Percentiles rank a stretch among this genome's conserved stretches.
phyloP scores from a whole-genome alignment of 2,888 invertebrate species.

The Chironomus riparius region DNA sequence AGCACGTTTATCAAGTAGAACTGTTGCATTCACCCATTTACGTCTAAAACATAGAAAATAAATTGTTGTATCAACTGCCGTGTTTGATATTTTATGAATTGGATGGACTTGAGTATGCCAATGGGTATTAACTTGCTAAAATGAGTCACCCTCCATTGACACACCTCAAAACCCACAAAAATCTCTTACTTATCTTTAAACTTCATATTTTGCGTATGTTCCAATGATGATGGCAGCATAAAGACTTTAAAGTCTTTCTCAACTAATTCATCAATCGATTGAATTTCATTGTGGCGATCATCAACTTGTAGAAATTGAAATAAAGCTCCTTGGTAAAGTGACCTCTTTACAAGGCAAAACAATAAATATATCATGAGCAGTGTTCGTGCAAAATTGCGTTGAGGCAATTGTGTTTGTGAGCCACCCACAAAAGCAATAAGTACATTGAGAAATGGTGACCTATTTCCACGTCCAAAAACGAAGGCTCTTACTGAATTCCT shows the following conservation, averaged over 20 bases:
- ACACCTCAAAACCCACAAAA: neutral
- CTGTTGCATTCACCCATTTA: neutral
- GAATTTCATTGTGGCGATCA: neutral
- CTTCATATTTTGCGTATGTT: constrained; percentile 21
- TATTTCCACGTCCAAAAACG: constrained; percentile 12
- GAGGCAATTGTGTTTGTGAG: neutral
- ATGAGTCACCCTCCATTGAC: too few species aligned
- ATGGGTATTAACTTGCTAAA: too few species aligned
- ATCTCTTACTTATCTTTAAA: neutral
- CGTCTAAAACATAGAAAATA: neutral
- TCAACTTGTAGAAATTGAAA: constrained; percentile 15
- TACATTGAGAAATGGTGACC: neutral
- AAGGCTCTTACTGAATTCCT: neutral
- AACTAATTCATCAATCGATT: constrained; percentile 6
- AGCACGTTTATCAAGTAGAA: neutral
- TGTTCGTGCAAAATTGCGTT: constrained; percentile 7
- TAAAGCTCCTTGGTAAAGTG: constrained; percentile 19
- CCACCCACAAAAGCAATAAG: constrained; percentile 14
- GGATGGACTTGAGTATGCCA: too few species aligned
- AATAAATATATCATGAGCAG: constrained; percentile 14
- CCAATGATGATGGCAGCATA: neutral
- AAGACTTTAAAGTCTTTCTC: neutral
- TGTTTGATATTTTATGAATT: too few species aligned
- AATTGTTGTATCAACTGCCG: neutral
- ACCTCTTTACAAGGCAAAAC: constrained; percentile 9